Base-by-base conservation (phyloP, 2,888 invertebrate species). In the Coenonympha glycerion region DNA sequence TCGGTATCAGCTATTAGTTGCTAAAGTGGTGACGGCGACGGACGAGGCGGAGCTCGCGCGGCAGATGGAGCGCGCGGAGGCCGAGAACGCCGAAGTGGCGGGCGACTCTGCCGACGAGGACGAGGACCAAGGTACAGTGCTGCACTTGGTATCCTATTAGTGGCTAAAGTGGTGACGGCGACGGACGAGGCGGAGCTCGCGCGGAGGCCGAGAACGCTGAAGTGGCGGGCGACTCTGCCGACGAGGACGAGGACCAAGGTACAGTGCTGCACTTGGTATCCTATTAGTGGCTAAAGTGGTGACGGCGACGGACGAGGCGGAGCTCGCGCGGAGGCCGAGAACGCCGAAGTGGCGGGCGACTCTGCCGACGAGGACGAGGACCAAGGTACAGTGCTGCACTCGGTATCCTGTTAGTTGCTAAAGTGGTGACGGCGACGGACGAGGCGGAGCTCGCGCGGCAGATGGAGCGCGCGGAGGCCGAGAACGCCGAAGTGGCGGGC, bases 231-330 rank as follows among this genome's bases (percentile, higher is more conserved):
- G 95, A 95, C 73, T 95, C 95, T 61, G 94, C 94, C 8, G 93
- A 92, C 56, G 95, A 95, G 64, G 95, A 95, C 58, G 91, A 92
- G 48, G 92, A 91, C 55, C 83, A 83, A 56, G 86, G 87, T 81
- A 57, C n/a, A n/a, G n/a, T n/a, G n/a, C n/a, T n/a, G n/a, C n/a
- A n/a, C n/a, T n/a, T n/a, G n/a, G n/a, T n/a, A n/a, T n/a, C n/a
- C n/a, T n/a, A n/a, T n/a, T n/a, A n/a, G n/a, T n/a, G n/a, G n/a
- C n/a, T n/a, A n/a, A n/a, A n/a, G n/a, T n/a, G n/a, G n/a, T n/a
- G n/a, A n/a, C n/a, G 21, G 99, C 99, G 47, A 93, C 96, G 13
- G 99, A 99, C 80, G 99, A 99, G 81, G 96, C 96, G 1, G 99
- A 99, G 77, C 86, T 98, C 64, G 94, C 95, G 93, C 97, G 9